Percentiles rank a stretch among this genome's conserved stretches.
phyloP scores from a whole-genome alignment of 2,888 invertebrate species.

The Heliconius erato region DNA sequence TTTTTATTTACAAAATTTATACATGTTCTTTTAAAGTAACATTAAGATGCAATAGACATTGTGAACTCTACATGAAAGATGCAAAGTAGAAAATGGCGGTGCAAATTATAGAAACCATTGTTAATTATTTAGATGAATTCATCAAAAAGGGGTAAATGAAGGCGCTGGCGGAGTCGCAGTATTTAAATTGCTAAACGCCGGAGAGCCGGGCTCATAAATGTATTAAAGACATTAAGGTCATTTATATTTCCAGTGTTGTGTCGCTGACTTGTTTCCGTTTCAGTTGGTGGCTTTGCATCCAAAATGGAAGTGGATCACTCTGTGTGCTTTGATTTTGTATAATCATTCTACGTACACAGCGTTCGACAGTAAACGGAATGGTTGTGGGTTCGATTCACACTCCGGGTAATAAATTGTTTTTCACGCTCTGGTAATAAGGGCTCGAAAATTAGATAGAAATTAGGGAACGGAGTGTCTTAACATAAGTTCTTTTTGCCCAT shows the following conservation, averaged over 20 bases:
- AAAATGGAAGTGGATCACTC: neutral
- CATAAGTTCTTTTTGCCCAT: too few relatives aligned
- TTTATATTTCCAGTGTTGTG: constrained; percentile 31
- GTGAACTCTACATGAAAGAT: neutral
- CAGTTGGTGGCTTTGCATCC: neutral
- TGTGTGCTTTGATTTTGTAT: neutral
- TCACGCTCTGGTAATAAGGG: too few relatives aligned
- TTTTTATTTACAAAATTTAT: neutral
- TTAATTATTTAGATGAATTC: constrained; percentile 56
- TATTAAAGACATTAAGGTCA: constrained; percentile 37
- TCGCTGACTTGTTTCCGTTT: constrained; percentile 5
- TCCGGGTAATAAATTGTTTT: too few relatives aligned
- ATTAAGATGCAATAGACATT: neutral
- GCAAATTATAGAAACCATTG: constrained; percentile 20
- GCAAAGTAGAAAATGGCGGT: neutral
- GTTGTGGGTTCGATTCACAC: too few relatives aligned
- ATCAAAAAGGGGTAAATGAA: constrained; percentile 47
- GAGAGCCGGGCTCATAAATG: constrained; percentile 41
- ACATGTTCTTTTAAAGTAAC: neutral
- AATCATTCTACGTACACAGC: too few relatives aligned
- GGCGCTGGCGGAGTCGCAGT: constrained; percentile 38
- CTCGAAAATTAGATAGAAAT: too few relatives aligned
- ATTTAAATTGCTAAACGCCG: constrained; percentile 54
- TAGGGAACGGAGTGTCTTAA: too few relatives aligned
- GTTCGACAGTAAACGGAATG: too few relatives aligned